Evolutionary conservation across 2,113 vertebrate species (phyloP).

Genomic region (Malurus melanocephalus): DNA sequence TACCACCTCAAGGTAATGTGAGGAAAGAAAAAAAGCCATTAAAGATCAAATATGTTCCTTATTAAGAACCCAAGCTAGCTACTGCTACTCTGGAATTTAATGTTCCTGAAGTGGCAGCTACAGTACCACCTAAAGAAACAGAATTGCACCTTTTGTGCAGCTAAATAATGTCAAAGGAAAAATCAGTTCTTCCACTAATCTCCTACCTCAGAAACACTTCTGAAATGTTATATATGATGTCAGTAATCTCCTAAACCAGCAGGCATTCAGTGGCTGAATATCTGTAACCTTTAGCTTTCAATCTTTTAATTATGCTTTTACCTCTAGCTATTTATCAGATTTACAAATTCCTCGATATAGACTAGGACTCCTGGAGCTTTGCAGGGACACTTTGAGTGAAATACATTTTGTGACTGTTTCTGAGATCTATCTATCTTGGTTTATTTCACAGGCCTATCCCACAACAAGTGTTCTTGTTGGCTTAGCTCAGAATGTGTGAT

Average conservation of each 20-base stretch:
- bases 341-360: not conserved
- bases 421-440: constrained; percentile 3
- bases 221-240: not conserved
- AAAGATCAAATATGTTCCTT: constrained; percentile 27
- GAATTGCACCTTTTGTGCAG: not conserved
- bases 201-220: not conserved
- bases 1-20: too few species aligned
- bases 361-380: constrained; percentile 10
- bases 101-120: not conserved
- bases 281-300: constrained; percentile 5
- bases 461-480: not conserved
- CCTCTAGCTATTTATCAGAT: constrained; percentile 35
- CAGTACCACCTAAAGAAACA: not conserved
- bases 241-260: constrained; percentile 17
- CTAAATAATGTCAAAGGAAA: constrained; percentile 27
- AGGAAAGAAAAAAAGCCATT: not conserved
- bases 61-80: not conserved
- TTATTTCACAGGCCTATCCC: not conserved
- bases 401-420: not conserved
- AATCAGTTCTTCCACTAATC: not conserved
- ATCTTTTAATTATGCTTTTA: constrained; percentile 46
- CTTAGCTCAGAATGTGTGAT: not conserved
- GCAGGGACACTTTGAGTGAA: not conserved
- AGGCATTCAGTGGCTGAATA: not conserved
- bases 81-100: constrained; percentile 1